These are phyloP conservation scores for Myotis pilosus DNA, from an alignment of 2,797 vertebrate species.

Conservation along the genomic window DNA sequence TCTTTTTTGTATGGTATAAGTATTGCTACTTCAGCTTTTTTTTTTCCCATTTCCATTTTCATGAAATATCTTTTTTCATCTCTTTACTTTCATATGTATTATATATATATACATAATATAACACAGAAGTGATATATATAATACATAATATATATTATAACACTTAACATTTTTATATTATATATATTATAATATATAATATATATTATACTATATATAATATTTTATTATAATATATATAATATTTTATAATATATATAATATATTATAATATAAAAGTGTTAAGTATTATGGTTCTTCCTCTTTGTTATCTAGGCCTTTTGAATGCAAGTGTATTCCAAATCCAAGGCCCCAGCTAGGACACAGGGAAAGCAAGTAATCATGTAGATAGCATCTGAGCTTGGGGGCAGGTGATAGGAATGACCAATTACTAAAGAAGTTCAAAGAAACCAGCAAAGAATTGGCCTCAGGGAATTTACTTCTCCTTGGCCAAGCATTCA, in stretches of 20 bases:
- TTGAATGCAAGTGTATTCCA: not conserved
- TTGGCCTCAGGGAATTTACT: not conserved
- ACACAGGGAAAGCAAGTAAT: not conserved
- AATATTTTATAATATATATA: not conserved
- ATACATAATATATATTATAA: too few relatives aligned
- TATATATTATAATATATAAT: too few relatives aligned
- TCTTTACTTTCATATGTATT: not conserved
- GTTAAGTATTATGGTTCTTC: not conserved
- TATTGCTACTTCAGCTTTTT: not conserved
- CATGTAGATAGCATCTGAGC: not conserved
- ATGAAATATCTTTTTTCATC: not conserved
- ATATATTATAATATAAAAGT: not conserved
- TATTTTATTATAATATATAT: too few relatives aligned
- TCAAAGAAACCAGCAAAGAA: slow-evolving; percentile 19
- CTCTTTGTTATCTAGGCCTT: not conserved
- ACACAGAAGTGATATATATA: not conserved
- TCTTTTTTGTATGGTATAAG: not conserved
- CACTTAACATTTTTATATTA: too few relatives aligned
- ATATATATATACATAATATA: not conserved
- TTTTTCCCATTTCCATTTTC: not conserved
- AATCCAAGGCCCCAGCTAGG: not conserved
- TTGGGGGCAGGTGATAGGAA: not conserved
- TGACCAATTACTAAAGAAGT: not conserved
- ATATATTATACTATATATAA: not conserved
- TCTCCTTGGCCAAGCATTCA: not conserved